Evolutionary conservation across 2,797 vertebrate species (phyloP).

Genomic region (Pseudomugil tenellus): DNA sequence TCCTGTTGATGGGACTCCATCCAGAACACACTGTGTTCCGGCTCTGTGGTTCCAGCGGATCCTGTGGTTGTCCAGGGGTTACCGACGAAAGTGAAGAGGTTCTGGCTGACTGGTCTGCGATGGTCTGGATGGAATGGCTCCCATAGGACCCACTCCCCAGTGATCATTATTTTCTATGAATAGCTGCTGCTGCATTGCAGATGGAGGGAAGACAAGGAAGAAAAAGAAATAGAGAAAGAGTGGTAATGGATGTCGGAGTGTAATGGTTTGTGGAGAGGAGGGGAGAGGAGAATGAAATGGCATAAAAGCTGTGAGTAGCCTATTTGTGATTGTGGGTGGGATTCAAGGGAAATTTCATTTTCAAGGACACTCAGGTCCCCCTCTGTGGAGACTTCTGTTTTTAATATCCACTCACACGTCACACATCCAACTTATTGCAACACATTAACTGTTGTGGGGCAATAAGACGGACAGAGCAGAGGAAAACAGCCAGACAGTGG

Average conservation of each 20-base stretch:
- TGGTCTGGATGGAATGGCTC: conserved; percentile 53
- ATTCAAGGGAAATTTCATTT: conserved; percentile 42
- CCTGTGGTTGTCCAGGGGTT: conserved; percentile 44
- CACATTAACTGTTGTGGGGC: conserved; percentile 21
- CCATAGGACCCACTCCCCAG: conserved; percentile 57
- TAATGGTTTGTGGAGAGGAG: conserved; percentile 43
- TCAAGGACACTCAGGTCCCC: conserved; percentile 54
- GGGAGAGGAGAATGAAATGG: conserved; percentile 7
- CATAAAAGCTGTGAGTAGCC: conserved; percentile 22
- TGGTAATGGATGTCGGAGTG: conserved; percentile 30
- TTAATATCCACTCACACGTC: conserved; percentile 28
- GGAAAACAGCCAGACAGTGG: conserved; percentile 19
- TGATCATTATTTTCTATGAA: conserved; percentile 66
- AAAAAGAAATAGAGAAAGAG: conserved; percentile 54
- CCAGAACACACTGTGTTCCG: conserved; percentile 43
- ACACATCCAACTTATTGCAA: conserved; percentile 22
- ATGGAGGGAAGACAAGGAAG: conserved; percentile 48
- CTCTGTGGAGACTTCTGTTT: conserved; percentile 15
- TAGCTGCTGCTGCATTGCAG: conserved; percentile 77
- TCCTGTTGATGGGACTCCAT: conserved; percentile 46
- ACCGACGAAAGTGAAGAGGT: conserved; percentile 39
- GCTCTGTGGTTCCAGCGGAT: conserved; percentile 23
- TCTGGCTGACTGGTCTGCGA: conserved; percentile 44
- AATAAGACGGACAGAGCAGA: conserved; percentile 33
- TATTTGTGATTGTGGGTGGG: conserved; percentile 5